These are phyloP conservation scores for Dilophus febrilis DNA, from an alignment of 2,888 invertebrate species.

Conservation along the genomic window DNA sequence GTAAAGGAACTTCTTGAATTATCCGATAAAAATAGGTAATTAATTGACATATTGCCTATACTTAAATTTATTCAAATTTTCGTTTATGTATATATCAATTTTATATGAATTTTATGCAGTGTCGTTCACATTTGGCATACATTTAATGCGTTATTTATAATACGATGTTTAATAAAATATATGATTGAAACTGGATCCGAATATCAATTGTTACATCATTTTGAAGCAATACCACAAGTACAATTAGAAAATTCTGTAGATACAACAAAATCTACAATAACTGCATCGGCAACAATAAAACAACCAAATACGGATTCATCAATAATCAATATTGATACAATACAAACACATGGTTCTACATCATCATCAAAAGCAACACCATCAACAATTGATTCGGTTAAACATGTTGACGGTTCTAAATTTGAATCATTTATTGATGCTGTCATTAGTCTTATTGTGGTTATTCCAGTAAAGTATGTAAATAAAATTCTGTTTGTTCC, in stretches of 20 bases:
- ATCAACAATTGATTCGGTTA: constrained; percentile 6
- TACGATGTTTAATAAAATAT: constrained; percentile 72
- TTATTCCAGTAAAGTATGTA: constrained; percentile 28
- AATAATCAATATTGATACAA: too few relatives aligned
- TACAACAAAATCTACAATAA: constrained; percentile 16
- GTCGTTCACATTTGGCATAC: constrained; percentile 77
- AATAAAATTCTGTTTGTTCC: neutral
- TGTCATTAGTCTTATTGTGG: constrained; percentile 28
- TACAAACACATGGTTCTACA: too few relatives aligned
- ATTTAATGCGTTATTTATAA: constrained; percentile 81
- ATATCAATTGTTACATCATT: constrained; percentile 68
- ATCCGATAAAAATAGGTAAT: constrained; percentile 73
- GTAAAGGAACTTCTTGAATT: constrained; percentile 70
- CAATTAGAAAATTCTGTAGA: constrained; percentile 16
- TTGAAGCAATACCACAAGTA: constrained; percentile 40
- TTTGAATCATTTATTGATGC: constrained; percentile 29
- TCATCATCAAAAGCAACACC: too few relatives aligned
- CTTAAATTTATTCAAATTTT: neutral
- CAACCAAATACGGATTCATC: neutral
- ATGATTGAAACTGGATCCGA: constrained; percentile 82
- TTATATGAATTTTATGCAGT: constrained; percentile 20
- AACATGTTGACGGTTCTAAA: constrained; percentile 25
- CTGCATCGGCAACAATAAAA: constrained; percentile 13
- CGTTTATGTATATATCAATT: neutral
- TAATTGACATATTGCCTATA: constrained; percentile 5